These are phyloP conservation scores for Philypnodon macrostomus DNA, from an alignment of 2,797 vertebrate species.

Conservation along the genomic window DNA sequence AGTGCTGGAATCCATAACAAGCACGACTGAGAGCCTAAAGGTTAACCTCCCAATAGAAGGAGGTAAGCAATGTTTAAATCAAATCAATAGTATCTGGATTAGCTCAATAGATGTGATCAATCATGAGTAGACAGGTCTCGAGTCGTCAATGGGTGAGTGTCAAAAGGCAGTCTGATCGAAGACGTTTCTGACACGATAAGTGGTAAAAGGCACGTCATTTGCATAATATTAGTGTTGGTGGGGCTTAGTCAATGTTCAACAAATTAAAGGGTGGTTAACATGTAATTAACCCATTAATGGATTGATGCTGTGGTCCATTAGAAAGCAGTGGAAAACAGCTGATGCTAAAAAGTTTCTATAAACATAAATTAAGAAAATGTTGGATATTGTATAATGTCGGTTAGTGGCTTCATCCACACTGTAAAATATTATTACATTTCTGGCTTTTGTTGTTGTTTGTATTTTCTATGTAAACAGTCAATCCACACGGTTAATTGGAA, in stretches of 20 bases:
- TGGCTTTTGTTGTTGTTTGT: constrained; percentile 26
- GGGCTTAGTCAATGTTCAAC: too few relatives aligned
- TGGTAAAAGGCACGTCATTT: constrained; percentile 30
- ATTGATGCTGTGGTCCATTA: too few relatives aligned
- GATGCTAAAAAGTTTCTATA: too few relatives aligned
- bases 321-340: too few relatives aligned
- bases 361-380: too few relatives aligned
- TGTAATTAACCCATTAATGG: too few relatives aligned
- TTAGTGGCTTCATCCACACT: too few relatives aligned
- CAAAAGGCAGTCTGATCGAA: constrained; percentile 43
- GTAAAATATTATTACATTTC: too few relatives aligned
- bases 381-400: too few relatives aligned
- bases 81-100: constrained; percentile 47
- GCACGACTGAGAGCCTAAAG: constrained; percentile 46
- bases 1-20: constrained; percentile 37
- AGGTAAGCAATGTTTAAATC: constrained; percentile 68
- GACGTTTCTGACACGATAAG: constrained; percentile 28
- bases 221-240: constrained; percentile 11
- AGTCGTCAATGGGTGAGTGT: constrained; percentile 40
- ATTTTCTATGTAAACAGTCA: not conserved
- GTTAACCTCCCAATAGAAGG: constrained; percentile 45
- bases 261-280: too few relatives aligned
- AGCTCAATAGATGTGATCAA: constrained; percentile 55
- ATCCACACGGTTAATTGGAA: constrained; percentile 25
- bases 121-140: constrained; percentile 45